Conservation (phyloP, 2,888 invertebrate species). For the Cataglyphis cursor region DNA sequence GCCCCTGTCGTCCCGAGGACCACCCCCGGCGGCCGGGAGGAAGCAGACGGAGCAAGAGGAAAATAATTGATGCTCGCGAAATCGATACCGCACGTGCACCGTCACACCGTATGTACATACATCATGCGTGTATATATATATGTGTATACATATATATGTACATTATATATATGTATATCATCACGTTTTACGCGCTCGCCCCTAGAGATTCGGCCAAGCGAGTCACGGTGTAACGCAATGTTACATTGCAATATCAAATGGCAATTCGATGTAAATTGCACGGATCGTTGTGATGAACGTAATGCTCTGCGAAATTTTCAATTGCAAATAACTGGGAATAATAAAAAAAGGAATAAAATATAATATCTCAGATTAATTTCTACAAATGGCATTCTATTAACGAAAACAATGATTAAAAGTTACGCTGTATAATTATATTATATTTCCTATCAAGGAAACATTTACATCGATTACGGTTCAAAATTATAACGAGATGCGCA, state of each 20-base stretch:
- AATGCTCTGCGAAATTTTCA: not conserved
- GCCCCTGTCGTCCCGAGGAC: constrained; percentile 10
- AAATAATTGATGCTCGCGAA: constrained; percentile 76
- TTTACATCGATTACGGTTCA: not conserved
- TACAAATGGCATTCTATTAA: not conserved
- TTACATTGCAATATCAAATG: constrained; percentile 53
- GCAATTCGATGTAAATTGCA: not conserved
- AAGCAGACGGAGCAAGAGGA: constrained; percentile 74
- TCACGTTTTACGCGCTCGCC: not conserved
- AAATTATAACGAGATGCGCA: constrained; percentile 36
- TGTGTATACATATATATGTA: not conserved
- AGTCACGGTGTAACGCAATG: constrained; percentile 47
- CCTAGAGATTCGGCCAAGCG: constrained; percentile 18
- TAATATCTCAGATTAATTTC: not conserved
- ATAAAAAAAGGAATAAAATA: not conserved
- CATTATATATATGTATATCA: not conserved
- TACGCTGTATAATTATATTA: constrained; percentile 18
- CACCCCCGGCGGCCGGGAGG: constrained; percentile 24
- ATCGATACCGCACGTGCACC: constrained; percentile 71
- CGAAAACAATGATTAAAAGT: constrained; percentile 29
- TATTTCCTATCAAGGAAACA: constrained; percentile 28
- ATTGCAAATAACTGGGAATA: not conserved
- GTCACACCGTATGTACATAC: constrained; percentile 47
- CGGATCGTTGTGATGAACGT: not conserved
- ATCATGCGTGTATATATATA: not conserved